phyloP scores from a whole-genome alignment of 2,888 invertebrate genomes.

The Temnothorax unifasciatus region DNA sequence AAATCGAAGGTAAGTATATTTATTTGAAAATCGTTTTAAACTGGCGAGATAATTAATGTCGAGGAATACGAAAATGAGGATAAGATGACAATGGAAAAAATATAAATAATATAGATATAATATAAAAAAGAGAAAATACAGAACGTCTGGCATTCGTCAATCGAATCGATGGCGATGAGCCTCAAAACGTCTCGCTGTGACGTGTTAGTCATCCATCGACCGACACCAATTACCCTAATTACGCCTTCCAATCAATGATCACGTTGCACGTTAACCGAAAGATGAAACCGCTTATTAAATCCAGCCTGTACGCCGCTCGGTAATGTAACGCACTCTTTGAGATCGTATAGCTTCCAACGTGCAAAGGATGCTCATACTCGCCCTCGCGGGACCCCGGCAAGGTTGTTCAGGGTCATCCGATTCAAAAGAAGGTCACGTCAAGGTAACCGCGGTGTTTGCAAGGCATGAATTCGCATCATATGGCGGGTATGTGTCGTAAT shows the following conservation, averaged over 20 bases:
- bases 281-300: slow-evolving; percentile 77
- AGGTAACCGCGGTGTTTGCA: slow-evolving; percentile 69
- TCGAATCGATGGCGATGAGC: neutral
- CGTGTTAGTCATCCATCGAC: slow-evolving; percentile 44
- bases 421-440: slow-evolving; percentile 74
- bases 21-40: neutral
- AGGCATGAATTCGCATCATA: slow-evolving; percentile 62
- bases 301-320: slow-evolving; percentile 52
- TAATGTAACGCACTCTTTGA: slow-evolving; percentile 54
- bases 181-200: neutral
- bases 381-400: slow-evolving; percentile 25
- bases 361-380: slow-evolving; percentile 53
- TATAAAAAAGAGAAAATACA: neutral
- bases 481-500: slow-evolving; percentile 10
- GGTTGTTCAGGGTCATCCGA: slow-evolving; percentile 65
- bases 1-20: neutral
- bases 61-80: neutral
- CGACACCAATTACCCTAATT: slow-evolving; percentile 74
- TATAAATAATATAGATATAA: neutral
- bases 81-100: neutral
- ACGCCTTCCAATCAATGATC: slow-evolving; percentile 72
- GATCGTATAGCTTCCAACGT: slow-evolving; percentile 14
- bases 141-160: neutral
- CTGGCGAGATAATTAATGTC: neutral
- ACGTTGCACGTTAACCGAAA: slow-evolving; percentile 76